Evolutionary conservation across 2,888 invertebrate species (phyloP), one percentile per base, ranked within the genome.

Genomic region (Diarsia brunnea): DNA sequence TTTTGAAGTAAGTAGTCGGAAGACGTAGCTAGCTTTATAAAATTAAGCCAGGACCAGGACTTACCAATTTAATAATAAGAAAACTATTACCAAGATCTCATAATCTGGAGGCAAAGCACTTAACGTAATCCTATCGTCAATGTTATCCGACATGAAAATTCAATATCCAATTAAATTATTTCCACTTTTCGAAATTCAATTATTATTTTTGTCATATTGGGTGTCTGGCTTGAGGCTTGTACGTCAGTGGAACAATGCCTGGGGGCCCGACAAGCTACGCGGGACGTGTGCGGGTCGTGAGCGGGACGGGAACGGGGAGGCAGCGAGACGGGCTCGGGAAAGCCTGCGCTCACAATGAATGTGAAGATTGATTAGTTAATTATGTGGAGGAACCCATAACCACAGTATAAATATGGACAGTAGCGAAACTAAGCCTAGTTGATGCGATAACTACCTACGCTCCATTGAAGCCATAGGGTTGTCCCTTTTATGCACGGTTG

Each of bases 321-420:
- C 14, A 14, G 16, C 38, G 73, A 45, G n/a, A 66, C 58, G 51
- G 12, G 63, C 2, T 19, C 67, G 76, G 45, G 63, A 67, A 85
- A 71, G 38, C 47, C 68, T 69, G 61, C 31, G 21, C 53, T 64
- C 24, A 77, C 78, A 85, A 82, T 83, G 51, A 51, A 51, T 64
- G 72, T 81, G 60, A 71, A 78, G 76, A 84, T 82, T 82, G 85
- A 85, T 83, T 72, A 74, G 72, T 73, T 86, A 83, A 86, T 84
- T 84, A 83, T 73, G 55, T 69, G 27, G 70, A 73, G 31, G 47
- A 79, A 67, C 24, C 63, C 67, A 21, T n/a, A n/a, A n/a, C n/a
- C n/a, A n/a, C n/a, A n/a, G n/a, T n/a, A n/a, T n/a, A n/a, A n/a
- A n/a, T n/a, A n/a, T n/a, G n/a, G n/a, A n/a, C n/a, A n/a, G n/a